Evolutionary conservation across 2,797 vertebrate species (phyloP), one percentile per base, ranked within the genome.

Genomic region (Neostethus bicornis): DNA sequence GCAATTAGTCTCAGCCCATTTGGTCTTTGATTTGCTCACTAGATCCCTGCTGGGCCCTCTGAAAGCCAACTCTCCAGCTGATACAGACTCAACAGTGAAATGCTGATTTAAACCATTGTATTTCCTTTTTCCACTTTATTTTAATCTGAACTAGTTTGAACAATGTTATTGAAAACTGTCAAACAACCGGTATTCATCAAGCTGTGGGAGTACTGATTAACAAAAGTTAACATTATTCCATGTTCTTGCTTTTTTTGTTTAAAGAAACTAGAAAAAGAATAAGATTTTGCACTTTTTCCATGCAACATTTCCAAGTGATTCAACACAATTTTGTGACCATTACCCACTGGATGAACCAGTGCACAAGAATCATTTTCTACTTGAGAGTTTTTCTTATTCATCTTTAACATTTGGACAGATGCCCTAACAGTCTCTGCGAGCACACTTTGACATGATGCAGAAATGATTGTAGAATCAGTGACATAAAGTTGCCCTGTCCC

Each of bases 1-100:
- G 53, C 49, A 79, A 81, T 81, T 79, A 72, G 54, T 75, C 46
- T 80, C 66, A 63, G 61, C 37, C 34, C 8, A 64, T 68, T 74
- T 50, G 74, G 60, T 50, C 25, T 64, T 46, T 57, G 31, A 59
- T 62, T 57, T 70, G 26, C 52, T 52, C 34, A 25, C 51, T 16
- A 3, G 24, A 50, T 72, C 65, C 70, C 60, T 69, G 71, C 65
- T 54, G 76, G 23, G 58, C 34, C 12, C 61, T 78, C 79, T 58
- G 65, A 53, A 73, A 52, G 55, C 43, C 34, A 26, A 53, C 45
- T 72, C 60, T 64, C 45, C 37, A 61, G 60, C 16, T 8, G 16
- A 38, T 16, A 31, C 65, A 70, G 70, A 65, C 54, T 71, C 26
- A 61, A 51, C 53, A 51, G 28, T 14, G 11, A 57, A 12, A 66